phyloP scores from a whole-genome alignment of 1,140 invertebrate genomes.

The Grapholita molesta region DNA sequence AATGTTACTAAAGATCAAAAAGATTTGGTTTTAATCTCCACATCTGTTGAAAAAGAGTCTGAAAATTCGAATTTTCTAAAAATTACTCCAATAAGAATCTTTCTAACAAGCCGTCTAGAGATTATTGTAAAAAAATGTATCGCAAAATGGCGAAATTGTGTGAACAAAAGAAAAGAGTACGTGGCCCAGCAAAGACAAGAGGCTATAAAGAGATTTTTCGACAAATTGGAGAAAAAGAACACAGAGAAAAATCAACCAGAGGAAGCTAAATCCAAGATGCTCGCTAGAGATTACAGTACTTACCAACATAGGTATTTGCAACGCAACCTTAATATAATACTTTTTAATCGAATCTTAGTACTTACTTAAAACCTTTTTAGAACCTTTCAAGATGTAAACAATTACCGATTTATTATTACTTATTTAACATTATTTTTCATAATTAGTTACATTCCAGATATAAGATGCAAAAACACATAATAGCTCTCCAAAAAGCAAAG shows the following conservation, averaged over 20 bases:
- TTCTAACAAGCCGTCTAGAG: slow-evolving; percentile 33
- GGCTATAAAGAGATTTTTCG: slow-evolving; percentile 57
- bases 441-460: slow-evolving; percentile 60
- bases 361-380: no score
- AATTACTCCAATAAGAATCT: slow-evolving; percentile 35
- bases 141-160: slow-evolving; percentile 45
- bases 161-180: slow-evolving; percentile 35
- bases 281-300: slow-evolving; percentile 50
- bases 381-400: no score
- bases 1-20: slow-evolving; percentile 16
- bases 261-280: slow-evolving; percentile 40
- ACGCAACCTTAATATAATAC: no score
- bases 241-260: slow-evolving; percentile 24
- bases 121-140: slow-evolving; percentile 48
- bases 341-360: no score
- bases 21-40: background rate
- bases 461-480: slow-evolving; percentile 81
- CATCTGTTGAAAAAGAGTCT: slow-evolving; percentile 11
- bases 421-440: background rate
- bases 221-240: slow-evolving; percentile 61
- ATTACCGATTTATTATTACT: background rate
- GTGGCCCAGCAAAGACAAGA: slow-evolving; percentile 41
- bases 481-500: slow-evolving; percentile 80
- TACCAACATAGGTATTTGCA: slow-evolving; percentile 63
- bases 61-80: slow-evolving; percentile 35